These are phyloP conservation scores for Masticophis lateralis DNA, from an alignment of 2,797 vertebrate genomes.

Conservation along the genomic window DNA sequence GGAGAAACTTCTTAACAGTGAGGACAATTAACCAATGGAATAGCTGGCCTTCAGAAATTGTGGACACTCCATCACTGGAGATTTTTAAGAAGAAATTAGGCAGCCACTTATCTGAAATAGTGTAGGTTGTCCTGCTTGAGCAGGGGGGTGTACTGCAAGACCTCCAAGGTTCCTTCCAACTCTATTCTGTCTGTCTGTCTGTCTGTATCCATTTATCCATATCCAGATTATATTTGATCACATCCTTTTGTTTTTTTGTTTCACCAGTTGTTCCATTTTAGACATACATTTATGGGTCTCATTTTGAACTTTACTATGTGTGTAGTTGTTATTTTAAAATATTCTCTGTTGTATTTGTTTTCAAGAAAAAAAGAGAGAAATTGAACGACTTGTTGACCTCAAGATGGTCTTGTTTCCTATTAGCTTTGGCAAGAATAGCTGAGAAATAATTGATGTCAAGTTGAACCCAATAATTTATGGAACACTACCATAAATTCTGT, in stretches of 20 bases:
- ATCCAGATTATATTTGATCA: too few relatives aligned
- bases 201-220: too few relatives aligned
- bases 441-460: background rate
- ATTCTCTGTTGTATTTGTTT: background rate
- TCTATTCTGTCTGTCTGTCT: too few relatives aligned
- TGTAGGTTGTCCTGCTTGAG: too few relatives aligned
- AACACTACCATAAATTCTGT: background rate
- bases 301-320: background rate
- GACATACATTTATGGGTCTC: background rate
- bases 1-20: too few relatives aligned
- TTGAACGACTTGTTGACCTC: background rate
- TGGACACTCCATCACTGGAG: too few relatives aligned
- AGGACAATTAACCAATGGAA: too few relatives aligned
- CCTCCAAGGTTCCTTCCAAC: too few relatives aligned
- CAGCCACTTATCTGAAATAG: too few relatives aligned
- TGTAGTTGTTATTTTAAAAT: background rate
- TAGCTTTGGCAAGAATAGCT: background rate
- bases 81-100: too few relatives aligned
- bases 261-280: background rate
- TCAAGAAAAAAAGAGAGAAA: background rate
- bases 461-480: background rate
- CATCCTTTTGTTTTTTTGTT: background rate
- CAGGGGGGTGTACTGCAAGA: too few relatives aligned
- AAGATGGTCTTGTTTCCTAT: background rate
- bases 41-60: too few relatives aligned